Conservation (phyloP, 1,140 invertebrate species). For the Neuroterus valhalla region DNA sequence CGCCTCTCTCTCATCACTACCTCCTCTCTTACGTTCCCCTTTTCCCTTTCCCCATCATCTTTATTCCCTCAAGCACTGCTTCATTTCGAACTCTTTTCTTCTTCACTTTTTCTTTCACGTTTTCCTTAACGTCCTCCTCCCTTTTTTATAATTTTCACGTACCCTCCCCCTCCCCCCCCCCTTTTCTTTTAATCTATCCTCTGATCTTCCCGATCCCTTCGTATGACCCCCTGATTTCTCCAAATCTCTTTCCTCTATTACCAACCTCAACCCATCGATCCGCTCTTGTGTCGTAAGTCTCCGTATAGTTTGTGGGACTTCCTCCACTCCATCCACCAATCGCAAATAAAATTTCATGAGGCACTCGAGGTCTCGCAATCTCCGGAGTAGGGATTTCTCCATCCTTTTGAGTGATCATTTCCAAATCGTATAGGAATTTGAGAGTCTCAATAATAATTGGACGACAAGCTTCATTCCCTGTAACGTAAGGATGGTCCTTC, state of each 20-base stretch:
- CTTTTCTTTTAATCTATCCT: too few relatives aligned
- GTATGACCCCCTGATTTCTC: too few relatives aligned
- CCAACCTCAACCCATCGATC: slow-evolving; percentile 83
- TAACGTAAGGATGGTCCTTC: slow-evolving; percentile 80
- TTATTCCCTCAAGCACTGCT: too few relatives aligned
- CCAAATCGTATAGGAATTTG: slow-evolving; percentile 84
- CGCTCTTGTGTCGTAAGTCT: slow-evolving; percentile 86
- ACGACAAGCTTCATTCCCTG: slow-evolving; percentile 79
- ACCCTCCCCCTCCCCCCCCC: too few relatives aligned
- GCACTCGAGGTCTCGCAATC: slow-evolving; percentile 80
- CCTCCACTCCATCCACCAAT: slow-evolving; percentile 87
- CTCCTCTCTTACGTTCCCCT: too few relatives aligned
- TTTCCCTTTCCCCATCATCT: too few relatives aligned
- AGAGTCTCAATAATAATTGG: slow-evolving; percentile 85
- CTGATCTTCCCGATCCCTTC: not conserved
- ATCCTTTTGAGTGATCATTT: slow-evolving; percentile 80
- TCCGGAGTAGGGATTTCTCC: slow-evolving; percentile 79
- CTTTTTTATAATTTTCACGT: too few relatives aligned
- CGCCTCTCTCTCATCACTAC: too few relatives aligned
- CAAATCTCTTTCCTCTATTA: not conserved
- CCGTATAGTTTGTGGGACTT: slow-evolving; percentile 82
- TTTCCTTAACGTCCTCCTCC: too few relatives aligned
- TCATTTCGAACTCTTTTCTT: too few relatives aligned
- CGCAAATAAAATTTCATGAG: slow-evolving; percentile 83
- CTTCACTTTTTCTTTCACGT: too few relatives aligned